Percentiles rank a stretch among this genome's conserved stretches.
Evolutionary conservation across 2,888 invertebrate genomes (phyloP).

Genomic region (Dynastes tityus): DNA sequence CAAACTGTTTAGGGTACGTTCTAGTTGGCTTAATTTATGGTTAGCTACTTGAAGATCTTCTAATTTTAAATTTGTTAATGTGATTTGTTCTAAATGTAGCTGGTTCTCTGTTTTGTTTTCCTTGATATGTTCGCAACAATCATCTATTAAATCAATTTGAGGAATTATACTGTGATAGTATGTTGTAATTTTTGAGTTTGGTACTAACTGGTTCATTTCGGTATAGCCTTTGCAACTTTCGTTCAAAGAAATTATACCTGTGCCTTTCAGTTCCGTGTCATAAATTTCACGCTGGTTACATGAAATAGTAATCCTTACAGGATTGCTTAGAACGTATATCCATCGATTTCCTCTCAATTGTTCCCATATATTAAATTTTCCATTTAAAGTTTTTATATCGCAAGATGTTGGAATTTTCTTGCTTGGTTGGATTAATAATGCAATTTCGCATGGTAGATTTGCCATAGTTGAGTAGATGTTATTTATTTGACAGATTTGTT

Average conservation of each 20-base stretch:
- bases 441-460: conserved; percentile 4
- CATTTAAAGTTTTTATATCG: neutral
- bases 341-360: conserved; percentile 14
- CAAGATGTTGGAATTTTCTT: conserved; percentile 1
- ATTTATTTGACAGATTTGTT: conserved; percentile 12
- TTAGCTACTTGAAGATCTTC: conserved; percentile 14
- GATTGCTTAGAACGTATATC: conserved; percentile 17
- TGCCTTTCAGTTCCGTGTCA: conserved; percentile 9
- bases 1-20: neutral
- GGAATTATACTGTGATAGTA: conserved; percentile 2
- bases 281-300: conserved; percentile 9
- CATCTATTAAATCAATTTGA: neutral
- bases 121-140: conserved; percentile 6
- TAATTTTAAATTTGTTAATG: conserved; percentile 21
- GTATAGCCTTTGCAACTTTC: conserved; percentile 24
- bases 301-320: conserved; percentile 5
- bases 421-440: neutral
- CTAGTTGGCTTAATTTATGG: conserved; percentile 15
- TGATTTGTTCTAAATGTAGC: conserved; percentile 13
- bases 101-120: neutral
- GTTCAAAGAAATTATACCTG: conserved; percentile 4
- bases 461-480: conserved; percentile 1
- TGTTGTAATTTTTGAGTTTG: conserved; percentile 4
- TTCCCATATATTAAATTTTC: neutral
- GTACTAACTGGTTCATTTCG: conserved; percentile 22